Evolutionary conservation across 2,888 invertebrate species (phyloP).

Genomic region (Amblyjoppa fuscipennis): DNA sequence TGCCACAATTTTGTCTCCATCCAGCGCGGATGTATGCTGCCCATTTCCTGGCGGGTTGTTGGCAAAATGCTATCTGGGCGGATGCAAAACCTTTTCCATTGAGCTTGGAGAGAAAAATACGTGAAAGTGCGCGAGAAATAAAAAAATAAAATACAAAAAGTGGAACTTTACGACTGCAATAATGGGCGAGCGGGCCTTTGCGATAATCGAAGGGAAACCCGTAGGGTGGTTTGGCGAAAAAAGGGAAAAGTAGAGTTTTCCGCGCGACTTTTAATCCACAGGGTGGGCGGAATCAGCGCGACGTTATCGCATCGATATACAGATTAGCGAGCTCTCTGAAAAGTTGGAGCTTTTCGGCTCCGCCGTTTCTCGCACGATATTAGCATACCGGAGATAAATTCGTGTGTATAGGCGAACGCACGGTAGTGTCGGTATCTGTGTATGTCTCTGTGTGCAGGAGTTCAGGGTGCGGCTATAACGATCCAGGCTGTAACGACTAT

Average conservation of each 20-base stretch:
- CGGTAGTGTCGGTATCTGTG: conserved; percentile 25
- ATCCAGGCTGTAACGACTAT: conserved; percentile 17
- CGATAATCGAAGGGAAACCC: conserved; percentile 23
- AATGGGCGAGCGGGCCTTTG: conserved; percentile 24
- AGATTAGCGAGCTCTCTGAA: conserved; percentile 43
- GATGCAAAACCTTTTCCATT: conserved; percentile 9
- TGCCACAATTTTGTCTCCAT: not conserved
- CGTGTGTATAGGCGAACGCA: not conserved
- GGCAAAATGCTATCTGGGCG: not conserved
- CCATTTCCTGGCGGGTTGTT: not conserved
- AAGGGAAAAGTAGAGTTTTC: conserved; percentile 42
- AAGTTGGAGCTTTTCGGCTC: conserved; percentile 36
- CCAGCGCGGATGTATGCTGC: not conserved
- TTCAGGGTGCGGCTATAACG: conserved; percentile 23
- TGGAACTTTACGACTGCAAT: conserved; percentile 53
- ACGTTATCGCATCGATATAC: conserved; percentile 54
- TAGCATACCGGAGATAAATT: not conserved
- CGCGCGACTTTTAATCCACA: conserved; percentile 53
- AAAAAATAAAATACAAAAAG: conserved; percentile 1
- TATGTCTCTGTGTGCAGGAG: conserved; percentile 24
- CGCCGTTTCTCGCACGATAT: conserved; percentile 11
- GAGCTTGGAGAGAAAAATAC: conserved; percentile 10
- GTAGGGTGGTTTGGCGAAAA: conserved; percentile 11
- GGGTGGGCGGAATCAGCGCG: conserved; percentile 14
- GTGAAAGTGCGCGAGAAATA: conserved; percentile 13